phyloP scores from a whole-genome alignment of 2,797 vertebrate species.

The Danio tinwini region DNA sequence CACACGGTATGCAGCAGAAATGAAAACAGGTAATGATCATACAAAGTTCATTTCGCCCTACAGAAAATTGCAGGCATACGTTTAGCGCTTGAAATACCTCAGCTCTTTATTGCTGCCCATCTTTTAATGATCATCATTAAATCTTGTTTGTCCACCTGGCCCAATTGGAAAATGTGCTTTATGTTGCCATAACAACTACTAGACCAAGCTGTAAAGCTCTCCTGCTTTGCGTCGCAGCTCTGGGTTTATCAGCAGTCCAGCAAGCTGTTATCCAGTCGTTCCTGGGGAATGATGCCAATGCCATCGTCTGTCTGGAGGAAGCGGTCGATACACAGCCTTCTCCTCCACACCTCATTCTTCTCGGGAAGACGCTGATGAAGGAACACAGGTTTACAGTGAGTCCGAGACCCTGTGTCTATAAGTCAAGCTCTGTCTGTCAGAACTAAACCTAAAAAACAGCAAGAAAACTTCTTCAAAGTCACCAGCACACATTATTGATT shows the following conservation, averaged over 20 bases:
- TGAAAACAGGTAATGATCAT: conserved; percentile 73
- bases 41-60: background rate
- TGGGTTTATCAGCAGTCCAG: conserved; percentile 71
- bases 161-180: conserved; percentile 17
- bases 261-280: conserved; percentile 78
- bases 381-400: conserved; percentile 75
- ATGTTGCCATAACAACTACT: conserved; percentile 23
- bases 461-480: background rate
- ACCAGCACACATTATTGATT: background rate
- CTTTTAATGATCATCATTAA: conserved; percentile 36
- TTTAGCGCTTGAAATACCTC: conserved; percentile 5
- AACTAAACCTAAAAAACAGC: conserved; percentile 6
- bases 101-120: conserved; percentile 1
- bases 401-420: background rate
- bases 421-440: background rate
- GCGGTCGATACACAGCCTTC: conserved; percentile 57
- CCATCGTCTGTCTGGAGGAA: conserved; percentile 69
- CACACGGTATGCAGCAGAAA: conserved; percentile 77
- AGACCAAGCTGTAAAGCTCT: conserved; percentile 34
- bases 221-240: conserved; percentile 46
- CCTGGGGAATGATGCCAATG: conserved; percentile 75
- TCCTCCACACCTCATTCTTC: conserved; percentile 62
- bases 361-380: conserved; percentile 82
- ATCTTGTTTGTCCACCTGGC: conserved; percentile 29
- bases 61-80: background rate